phyloP scores from a whole-genome alignment of 2,797 vertebrate genomes.

The Novumbra hubbsi region DNA sequence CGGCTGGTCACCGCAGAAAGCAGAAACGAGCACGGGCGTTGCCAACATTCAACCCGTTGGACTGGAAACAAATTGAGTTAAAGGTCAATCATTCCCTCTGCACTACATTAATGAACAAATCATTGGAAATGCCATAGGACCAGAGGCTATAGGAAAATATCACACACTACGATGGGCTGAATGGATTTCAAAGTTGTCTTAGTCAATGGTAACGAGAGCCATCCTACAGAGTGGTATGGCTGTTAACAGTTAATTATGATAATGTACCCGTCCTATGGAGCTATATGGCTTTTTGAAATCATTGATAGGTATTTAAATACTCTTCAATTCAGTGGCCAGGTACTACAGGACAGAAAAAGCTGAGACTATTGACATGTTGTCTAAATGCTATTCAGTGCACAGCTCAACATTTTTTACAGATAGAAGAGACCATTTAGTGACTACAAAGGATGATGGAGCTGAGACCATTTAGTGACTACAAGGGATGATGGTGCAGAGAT shows the following conservation, averaged over 20 bases:
- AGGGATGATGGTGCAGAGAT: background rate
- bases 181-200: slow-evolving; percentile 14
- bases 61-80: slow-evolving; percentile 63
- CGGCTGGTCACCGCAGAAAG: slow-evolving; percentile 39
- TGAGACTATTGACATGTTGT: background rate
- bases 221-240: slow-evolving; percentile 28
- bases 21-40: slow-evolving; percentile 39
- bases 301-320: background rate
- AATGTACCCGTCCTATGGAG: no score
- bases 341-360: background rate
- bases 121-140: slow-evolving; percentile 60
- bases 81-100: slow-evolving; percentile 59
- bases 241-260: background rate
- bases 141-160: slow-evolving; percentile 61
- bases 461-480: background rate
- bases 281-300: background rate
- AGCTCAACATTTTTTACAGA: background rate
- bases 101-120: slow-evolving; percentile 69
- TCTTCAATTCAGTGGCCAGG: background rate
- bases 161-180: slow-evolving; percentile 23
- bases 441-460: background rate
- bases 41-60: slow-evolving; percentile 28
- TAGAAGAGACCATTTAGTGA: background rate
- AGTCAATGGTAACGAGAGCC: slow-evolving; percentile 44
- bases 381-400: no score